Percentiles rank a stretch among this genome's conserved stretches.
Conservation (phyloP, 2,113 vertebrate genomes). For the Ploceus nigricollis region DNA sequence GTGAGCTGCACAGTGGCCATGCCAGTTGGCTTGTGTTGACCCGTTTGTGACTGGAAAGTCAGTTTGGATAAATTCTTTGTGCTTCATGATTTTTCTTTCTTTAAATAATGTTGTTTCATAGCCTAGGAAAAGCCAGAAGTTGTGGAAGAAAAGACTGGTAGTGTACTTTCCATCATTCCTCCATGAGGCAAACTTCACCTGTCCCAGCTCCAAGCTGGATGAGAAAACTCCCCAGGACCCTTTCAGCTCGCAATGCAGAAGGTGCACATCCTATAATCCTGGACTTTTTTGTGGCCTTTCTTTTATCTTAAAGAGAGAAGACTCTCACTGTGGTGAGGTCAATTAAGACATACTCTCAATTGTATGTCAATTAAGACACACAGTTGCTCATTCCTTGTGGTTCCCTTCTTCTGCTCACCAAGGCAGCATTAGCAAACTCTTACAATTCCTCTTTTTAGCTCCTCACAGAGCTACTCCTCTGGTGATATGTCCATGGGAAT, state of each 20-base stretch:
- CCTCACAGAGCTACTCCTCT: not conserved
- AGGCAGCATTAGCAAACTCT: not conserved
- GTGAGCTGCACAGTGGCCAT: not conserved
- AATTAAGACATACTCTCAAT: not conserved
- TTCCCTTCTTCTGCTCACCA: not conserved
- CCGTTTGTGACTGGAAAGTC: constrained; percentile 43
- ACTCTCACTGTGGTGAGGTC: not conserved
- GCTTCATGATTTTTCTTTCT: not conserved
- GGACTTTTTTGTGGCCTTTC: not conserved
- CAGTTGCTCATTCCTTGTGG: not conserved
- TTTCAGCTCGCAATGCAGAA: not conserved
- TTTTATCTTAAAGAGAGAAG: not conserved
- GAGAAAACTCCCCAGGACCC: not conserved
- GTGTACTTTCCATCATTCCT: not conserved
- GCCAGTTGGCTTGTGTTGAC: constrained; percentile 25
- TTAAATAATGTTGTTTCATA: constrained; percentile 6
- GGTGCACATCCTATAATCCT: not conserved
- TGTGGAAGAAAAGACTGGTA: not conserved
- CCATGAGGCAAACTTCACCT: not conserved
- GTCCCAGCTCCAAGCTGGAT: not conserved
- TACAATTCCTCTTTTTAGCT: not conserved
- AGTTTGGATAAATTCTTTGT: not conserved
- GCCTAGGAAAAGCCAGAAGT: not conserved
- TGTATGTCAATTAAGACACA: not conserved
- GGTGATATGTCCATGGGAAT: too few relatives aligned